Evolutionary conservation across 2,888 invertebrate species (phyloP).

Genomic region (Prenolepis imparis): DNA sequence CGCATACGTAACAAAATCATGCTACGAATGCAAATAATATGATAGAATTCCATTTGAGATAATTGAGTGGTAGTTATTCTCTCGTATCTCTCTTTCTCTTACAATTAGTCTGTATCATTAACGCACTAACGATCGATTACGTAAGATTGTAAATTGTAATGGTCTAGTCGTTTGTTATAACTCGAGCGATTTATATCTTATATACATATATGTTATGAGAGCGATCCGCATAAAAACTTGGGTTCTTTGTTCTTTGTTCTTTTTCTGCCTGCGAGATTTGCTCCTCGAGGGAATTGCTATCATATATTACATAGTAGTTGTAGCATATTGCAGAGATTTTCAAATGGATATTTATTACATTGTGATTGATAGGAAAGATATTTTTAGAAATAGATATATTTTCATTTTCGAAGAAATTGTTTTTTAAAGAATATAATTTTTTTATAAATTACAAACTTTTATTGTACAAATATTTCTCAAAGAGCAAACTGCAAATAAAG

Average conservation of each 20-base stretch:
- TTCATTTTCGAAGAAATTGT: neutral
- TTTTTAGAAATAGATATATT: neutral
- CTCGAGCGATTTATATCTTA: neutral
- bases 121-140: slow-evolving; percentile 11
- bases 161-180: slow-evolving; percentile 11
- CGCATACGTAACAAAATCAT: neutral
- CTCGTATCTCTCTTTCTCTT: slow-evolving; percentile 1
- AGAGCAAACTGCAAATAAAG: neutral
- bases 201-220: neutral
- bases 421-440: neutral
- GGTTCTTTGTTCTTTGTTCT: neutral
- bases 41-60: slow-evolving; percentile 27
- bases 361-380: neutral
- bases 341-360: neutral
- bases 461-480: neutral
- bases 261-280: neutral
- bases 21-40: slow-evolving; percentile 24
- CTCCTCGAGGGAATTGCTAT: neutral
- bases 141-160: slow-evolving; percentile 13
- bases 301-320: neutral
- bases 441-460: neutral
- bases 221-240: slow-evolving; percentile 17
- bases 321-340: neutral
- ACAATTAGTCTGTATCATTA: slow-evolving; percentile 15
- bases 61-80: slow-evolving; percentile 33